phyloP scores from a whole-genome alignment of 1,140 invertebrate genomes.

The Anadara kagoshimensis region DNA sequence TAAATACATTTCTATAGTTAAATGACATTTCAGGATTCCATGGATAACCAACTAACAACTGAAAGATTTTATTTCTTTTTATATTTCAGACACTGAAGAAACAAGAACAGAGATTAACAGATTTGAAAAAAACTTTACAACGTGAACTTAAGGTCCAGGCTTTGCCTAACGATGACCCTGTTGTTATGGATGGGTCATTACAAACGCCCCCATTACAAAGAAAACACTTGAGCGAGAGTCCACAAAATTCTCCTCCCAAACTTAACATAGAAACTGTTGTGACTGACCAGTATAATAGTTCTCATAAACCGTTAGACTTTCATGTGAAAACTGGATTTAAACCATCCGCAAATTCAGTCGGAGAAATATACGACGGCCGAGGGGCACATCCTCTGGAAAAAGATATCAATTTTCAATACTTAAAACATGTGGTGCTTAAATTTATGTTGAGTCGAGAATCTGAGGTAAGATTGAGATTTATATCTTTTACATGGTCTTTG shows the following conservation, averaged over 20 bases:
- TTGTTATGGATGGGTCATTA: constrained; percentile 35
- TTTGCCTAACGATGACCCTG: constrained; percentile 67
- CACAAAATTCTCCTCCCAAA: background rate
- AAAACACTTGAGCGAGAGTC: constrained; percentile 17
- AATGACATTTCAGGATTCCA: no score
- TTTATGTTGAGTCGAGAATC: constrained; percentile 90
- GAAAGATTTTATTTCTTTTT: constrained; percentile 2
- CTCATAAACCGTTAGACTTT: no score
- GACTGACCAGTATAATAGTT: background rate
- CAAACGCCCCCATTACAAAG: constrained; percentile 42
- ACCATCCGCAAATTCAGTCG: background rate
- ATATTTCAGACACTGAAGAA: constrained; percentile 87
- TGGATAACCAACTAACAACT: no score
- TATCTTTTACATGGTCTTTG: background rate
- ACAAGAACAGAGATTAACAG: constrained; percentile 87
- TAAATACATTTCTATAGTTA: background rate
- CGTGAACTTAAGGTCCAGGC: constrained; percentile 82
- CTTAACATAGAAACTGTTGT: background rate
- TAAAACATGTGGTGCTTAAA: constrained; percentile 94
- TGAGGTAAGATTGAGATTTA: constrained; percentile 77
- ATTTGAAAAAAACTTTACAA: constrained; percentile 94
- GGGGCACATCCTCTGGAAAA: constrained; percentile 74
- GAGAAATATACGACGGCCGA: constrained; percentile 2
- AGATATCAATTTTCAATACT: constrained; percentile 86
- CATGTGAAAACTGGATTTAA: background rate